Evolutionary conservation across 2,888 invertebrate species (phyloP).

Genomic region (Andrena trimmerana): DNA sequence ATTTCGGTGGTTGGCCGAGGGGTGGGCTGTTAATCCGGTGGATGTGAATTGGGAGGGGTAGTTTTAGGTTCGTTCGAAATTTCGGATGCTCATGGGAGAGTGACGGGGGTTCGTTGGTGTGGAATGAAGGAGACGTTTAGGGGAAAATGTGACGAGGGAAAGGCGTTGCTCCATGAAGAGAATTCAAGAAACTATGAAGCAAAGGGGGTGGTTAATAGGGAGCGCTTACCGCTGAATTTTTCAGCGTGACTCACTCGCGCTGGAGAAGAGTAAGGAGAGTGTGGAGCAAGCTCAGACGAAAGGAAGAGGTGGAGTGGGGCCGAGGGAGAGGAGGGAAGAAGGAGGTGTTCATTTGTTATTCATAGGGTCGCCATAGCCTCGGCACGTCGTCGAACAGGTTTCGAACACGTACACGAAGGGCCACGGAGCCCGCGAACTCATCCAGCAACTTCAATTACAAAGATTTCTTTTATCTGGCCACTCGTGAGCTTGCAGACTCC

Average conservation of each 20-base stretch:
- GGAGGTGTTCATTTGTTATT: conserved; percentile 70
- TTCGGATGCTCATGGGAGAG: not conserved
- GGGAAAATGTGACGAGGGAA: no score
- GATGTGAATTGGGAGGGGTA: not conserved
- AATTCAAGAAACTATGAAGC: conserved; percentile 32
- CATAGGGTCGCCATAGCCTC: conserved; percentile 68
- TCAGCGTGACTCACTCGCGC: conserved; percentile 47
- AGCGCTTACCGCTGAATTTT: conserved; percentile 64
- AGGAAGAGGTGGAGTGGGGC: conserved; percentile 6
- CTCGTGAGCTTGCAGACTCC: conserved; percentile 13
- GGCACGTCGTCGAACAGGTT: conserved; percentile 67
- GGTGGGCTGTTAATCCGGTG: not conserved
- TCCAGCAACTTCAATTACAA: conserved; percentile 61
- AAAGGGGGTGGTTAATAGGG: conserved; percentile 47
- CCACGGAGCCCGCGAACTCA: conserved; percentile 37
- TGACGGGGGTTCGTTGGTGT: no score
- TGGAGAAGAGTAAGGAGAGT: conserved; percentile 4
- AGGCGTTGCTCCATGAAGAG: not conserved
- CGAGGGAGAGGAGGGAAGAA: conserved; percentile 15
- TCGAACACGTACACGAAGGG: conserved; percentile 56
- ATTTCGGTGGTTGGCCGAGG: not conserved
- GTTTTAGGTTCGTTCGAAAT: not conserved
- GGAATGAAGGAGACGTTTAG: no score
- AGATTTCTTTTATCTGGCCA: conserved; percentile 51
- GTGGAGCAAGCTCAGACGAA: not conserved